Percentiles rank a stretch among this genome's conserved stretches.
These are phyloP conservation scores for Bombus soroeensis DNA, from an alignment of 1,140 invertebrate species.

Conservation along the genomic window DNA sequence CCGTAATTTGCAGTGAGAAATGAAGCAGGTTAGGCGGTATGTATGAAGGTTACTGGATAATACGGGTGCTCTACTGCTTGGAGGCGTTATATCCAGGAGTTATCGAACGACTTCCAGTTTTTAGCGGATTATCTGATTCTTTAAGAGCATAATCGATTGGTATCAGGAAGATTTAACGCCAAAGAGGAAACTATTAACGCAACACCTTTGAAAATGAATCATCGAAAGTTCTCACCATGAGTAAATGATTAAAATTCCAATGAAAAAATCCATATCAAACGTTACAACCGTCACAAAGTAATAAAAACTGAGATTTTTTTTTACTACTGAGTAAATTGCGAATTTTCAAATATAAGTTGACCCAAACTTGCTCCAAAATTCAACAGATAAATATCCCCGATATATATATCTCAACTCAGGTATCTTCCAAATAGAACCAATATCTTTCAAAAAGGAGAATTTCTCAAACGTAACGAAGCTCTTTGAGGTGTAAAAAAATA, in stretches of 20 bases:
- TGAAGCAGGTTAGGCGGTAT: slow-evolving; percentile 31
- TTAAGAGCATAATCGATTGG: not conserved
- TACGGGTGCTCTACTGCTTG: not conserved
- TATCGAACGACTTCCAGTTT: not conserved
- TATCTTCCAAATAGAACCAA: not conserved
- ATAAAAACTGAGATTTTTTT: no score
- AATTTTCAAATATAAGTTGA: no score
- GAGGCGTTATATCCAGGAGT: not conserved
- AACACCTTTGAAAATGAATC: not conserved
- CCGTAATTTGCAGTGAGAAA: slow-evolving; percentile 48
- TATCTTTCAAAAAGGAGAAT: not conserved
- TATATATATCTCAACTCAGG: not conserved
- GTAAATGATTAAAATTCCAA: not conserved
- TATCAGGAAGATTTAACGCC: not conserved
- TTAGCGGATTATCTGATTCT: not conserved
- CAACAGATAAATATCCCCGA: no score
- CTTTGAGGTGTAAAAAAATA: not conserved
- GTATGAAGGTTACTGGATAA: slow-evolving; percentile 29
- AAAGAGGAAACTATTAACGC: not conserved
- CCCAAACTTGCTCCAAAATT: no score
- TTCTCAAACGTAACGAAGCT: not conserved
- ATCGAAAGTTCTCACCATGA: not conserved
- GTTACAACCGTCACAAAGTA: not conserved
- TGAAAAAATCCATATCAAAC: not conserved
- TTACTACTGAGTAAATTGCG: no score